Evolutionary conservation across 2,888 invertebrate species (phyloP).

Genomic region (Patella caerulea): DNA sequence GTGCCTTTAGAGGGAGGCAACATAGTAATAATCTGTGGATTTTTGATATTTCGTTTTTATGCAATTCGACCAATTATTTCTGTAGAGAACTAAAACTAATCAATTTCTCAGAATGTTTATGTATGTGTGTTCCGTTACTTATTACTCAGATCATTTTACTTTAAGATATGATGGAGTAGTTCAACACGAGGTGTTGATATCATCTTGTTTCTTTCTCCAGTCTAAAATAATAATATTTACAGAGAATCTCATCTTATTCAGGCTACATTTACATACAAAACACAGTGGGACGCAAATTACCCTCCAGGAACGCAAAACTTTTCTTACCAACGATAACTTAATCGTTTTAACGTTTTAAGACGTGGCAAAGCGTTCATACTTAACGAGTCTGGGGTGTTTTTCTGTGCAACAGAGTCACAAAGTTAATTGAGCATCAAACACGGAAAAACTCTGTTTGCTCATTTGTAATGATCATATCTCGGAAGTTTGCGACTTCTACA

Average conservation of each 20-base stretch:
- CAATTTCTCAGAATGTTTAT: too few relatives aligned
- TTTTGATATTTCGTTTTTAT: too few relatives aligned
- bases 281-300: background rate
- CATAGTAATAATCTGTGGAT: too few relatives aligned
- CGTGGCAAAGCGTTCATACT: background rate
- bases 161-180: too few relatives aligned
- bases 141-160: too few relatives aligned
- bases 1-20: too few relatives aligned
- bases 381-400: background rate
- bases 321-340: background rate
- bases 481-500: conserved; percentile 3
- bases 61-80: too few relatives aligned
- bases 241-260: background rate
- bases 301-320: background rate
- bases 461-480: conserved; percentile 9
- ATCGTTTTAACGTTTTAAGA: background rate
- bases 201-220: too few relatives aligned
- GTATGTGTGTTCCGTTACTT: too few relatives aligned
- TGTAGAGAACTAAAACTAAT: too few relatives aligned
- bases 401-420: conserved; percentile 5
- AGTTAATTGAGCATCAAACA: conserved; percentile 8
- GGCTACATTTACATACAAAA: background rate
- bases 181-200: too few relatives aligned
- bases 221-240: conserved; percentile 2
- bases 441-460: conserved; percentile 2